Evolutionary conservation across 2,113 vertebrate genomes (phyloP).

Genomic region (Trichomycterus rosablanca): DNA sequence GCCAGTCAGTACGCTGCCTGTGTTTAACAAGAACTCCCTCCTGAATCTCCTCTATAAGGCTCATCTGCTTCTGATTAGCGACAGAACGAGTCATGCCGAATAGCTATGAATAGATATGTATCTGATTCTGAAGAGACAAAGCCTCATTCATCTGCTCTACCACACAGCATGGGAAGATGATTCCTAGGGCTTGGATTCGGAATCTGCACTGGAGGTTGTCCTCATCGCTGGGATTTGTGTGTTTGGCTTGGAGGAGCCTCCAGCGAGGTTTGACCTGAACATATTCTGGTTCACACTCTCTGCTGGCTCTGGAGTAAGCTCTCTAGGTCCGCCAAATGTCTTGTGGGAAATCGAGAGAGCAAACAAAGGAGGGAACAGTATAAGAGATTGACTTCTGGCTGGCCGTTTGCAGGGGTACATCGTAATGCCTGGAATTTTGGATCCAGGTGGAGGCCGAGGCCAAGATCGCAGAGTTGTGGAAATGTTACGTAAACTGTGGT

Average conservation of each 20-base stretch:
- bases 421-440: no score
- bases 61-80: conserved; percentile 70
- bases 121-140: conserved; percentile 66
- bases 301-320: conserved; percentile 7
- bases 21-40: conserved; percentile 7
- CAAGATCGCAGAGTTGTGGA: no score
- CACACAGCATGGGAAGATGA: conserved; percentile 60
- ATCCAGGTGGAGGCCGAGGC: no score
- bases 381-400: no score
- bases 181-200: conserved; percentile 49
- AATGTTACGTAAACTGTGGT: no score
- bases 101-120: conserved; percentile 66
- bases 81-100: conserved; percentile 62
- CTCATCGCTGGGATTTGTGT: conserved; percentile 28
- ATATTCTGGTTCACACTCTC: conserved; percentile 21
- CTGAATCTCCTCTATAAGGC: conserved; percentile 31
- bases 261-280: conserved; percentile 25
- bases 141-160: conserved; percentile 66
- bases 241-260: conserved; percentile 31
- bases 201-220: conserved; percentile 38
- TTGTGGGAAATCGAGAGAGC: conserved; percentile 1
- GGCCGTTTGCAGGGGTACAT: no score
- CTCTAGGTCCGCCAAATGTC: not conserved
- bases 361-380: no score
- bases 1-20: no score